These are phyloP conservation scores for Novumbra hubbsi DNA, from an alignment of 2,797 vertebrate species.

Conservation along the genomic window DNA sequence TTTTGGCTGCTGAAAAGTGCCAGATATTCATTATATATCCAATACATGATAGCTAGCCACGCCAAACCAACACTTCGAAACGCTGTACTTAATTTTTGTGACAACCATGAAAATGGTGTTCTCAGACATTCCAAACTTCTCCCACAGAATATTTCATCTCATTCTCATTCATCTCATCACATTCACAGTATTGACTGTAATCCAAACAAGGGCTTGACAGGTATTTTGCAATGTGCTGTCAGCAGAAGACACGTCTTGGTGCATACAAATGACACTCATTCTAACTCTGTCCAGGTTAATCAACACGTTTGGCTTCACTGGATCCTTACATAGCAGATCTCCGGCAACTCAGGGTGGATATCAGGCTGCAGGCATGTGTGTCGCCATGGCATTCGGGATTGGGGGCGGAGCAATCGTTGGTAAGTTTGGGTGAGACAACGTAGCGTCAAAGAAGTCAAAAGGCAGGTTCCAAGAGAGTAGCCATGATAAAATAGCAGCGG, in stretches of 20 bases:
- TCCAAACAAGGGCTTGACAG: not conserved
- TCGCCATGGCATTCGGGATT: constrained; percentile 86
- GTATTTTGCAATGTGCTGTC: not conserved
- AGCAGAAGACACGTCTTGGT: not conserved
- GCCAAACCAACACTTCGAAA: too few relatives aligned
- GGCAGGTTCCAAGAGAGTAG: not conserved
- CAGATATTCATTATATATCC: too few relatives aligned
- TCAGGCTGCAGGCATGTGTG: constrained; percentile 86
- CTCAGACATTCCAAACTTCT: not conserved
- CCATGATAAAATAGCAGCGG: too few relatives aligned
- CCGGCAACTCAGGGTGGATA: constrained; percentile 78
- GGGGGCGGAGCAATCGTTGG: constrained; percentile 86
- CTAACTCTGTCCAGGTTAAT: constrained; percentile 67
- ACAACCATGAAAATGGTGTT: too few relatives aligned
- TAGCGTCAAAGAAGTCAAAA: not conserved
- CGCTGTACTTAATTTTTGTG: too few relatives aligned
- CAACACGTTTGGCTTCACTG: constrained; percentile 71
- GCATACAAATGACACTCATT: not conserved
- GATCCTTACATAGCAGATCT: constrained; percentile 39
- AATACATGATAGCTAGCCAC: too few relatives aligned
- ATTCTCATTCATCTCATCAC: not conserved
- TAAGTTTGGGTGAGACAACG: constrained; percentile 61
- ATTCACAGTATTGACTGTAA: not conserved
- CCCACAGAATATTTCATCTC: not conserved
- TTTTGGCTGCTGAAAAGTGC: too few relatives aligned